These are phyloP conservation scores for Hesperia comma DNA, from an alignment of 2,888 invertebrate genomes.

Conservation along the genomic window DNA sequence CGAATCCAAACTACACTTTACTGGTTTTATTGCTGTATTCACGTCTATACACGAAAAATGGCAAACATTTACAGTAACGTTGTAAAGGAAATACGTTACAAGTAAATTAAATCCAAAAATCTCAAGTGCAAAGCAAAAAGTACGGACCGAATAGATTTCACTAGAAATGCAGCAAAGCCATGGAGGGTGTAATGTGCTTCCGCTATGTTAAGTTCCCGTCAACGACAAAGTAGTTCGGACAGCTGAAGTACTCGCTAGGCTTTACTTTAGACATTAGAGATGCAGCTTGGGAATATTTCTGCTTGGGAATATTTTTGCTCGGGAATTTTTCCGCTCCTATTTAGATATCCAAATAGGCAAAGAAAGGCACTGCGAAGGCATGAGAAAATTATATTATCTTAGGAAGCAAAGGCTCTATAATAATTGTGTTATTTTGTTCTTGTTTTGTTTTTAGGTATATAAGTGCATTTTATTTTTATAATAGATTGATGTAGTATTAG, in stretches of 20 bases:
- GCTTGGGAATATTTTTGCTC: neutral
- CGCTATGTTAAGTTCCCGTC: conserved; percentile 15
- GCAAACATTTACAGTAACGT: neutral
- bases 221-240: conserved; percentile 9
- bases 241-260: conserved; percentile 10
- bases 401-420: neutral
- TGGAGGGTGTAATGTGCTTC: conserved; percentile 9
- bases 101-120: neutral
- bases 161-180: neutral
- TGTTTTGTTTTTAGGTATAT: too few species aligned
- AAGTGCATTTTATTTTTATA: too few species aligned
- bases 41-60: too few species aligned
- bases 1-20: too few species aligned
- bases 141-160: neutral
- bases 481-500: too few species aligned
- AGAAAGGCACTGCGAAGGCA: neutral
- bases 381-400: neutral
- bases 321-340: neutral
- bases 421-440: too few species aligned
- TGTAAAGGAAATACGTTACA: neutral
- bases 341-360: neutral
- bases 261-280: conserved; percentile 1
- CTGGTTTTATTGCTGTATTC: too few species aligned
- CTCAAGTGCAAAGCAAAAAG: neutral
- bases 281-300: neutral